A percentile compares a stretch with the other conserved stretches of the same genome.
These are phyloP conservation scores for Tetrax tetrax DNA, from an alignment of 2,113 vertebrate species.

Conservation along the genomic window DNA sequence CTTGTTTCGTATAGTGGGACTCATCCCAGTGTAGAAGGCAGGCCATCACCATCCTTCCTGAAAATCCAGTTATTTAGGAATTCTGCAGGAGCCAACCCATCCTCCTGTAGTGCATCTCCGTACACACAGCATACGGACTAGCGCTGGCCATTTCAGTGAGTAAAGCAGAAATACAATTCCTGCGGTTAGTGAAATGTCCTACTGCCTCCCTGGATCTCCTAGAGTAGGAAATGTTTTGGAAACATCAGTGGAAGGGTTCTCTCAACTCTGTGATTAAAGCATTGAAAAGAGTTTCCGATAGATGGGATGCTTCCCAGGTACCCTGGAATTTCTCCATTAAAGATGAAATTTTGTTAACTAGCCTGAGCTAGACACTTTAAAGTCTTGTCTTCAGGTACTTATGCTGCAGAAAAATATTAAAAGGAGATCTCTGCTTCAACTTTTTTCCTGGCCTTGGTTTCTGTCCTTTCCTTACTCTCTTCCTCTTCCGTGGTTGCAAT, in stretches of 20 bases:
- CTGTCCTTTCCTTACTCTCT: background rate
- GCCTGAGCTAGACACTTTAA: background rate
- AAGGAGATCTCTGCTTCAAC: background rate
- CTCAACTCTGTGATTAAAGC: background rate
- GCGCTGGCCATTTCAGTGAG: background rate
- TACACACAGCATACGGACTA: accelerated
- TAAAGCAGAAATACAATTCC: background rate
- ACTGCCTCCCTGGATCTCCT: background rate
- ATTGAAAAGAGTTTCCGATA: background rate
- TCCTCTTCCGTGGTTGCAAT: background rate
- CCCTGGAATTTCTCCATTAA: background rate
- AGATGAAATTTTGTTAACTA: background rate
- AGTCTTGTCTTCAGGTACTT: background rate
- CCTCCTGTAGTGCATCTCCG: accelerated
- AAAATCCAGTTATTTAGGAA: background rate
- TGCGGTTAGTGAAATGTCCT: background rate
- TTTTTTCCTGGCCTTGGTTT: background rate
- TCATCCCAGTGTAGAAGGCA: background rate
- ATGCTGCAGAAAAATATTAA: background rate
- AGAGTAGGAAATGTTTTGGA: background rate
- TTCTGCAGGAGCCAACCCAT: background rate
- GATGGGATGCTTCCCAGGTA: background rate
- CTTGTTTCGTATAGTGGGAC: background rate
- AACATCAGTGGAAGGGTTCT: background rate
- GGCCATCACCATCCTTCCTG: background rate